A percentile compares a stretch with the other conserved stretches of the same genome.
Evolutionary conservation across 2,113 vertebrate species (phyloP).

Genomic region (Pampusana beccarii): DNA sequence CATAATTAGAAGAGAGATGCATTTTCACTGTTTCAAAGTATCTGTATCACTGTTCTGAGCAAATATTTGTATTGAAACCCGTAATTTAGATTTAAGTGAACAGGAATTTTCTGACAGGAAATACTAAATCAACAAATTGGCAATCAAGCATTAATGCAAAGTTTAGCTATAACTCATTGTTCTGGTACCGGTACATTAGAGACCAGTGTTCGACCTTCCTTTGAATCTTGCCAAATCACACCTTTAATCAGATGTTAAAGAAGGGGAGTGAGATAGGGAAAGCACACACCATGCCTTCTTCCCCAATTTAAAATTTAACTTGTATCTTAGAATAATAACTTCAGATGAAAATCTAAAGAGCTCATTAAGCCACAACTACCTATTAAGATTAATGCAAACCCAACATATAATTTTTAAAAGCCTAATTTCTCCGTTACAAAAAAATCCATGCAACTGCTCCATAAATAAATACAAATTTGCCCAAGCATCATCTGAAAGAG

Average conservation of each 20-base stretch:
- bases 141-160: not conserved
- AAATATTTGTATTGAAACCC: not conserved
- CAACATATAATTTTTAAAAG: not conserved
- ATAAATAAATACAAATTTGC: slow-evolving; percentile 31
- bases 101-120: not conserved
- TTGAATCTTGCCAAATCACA: not conserved
- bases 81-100: not conserved
- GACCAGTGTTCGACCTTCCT: not conserved
- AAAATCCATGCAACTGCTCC: not conserved
- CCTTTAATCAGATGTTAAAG: not conserved
- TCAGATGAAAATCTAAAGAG: not conserved
- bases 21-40: slow-evolving; percentile 13
- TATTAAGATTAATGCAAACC: slow-evolving; percentile 28
- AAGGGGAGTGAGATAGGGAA: not conserved
- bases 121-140: not conserved
- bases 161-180: not conserved
- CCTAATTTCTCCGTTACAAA: not conserved
- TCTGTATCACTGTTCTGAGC: not conserved
- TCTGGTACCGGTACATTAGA: not conserved
- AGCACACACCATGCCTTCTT: not conserved
- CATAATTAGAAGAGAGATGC: not conserved
- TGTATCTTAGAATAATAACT: slow-evolving; percentile 28
- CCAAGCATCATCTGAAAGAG: not conserved
- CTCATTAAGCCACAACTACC: not conserved
- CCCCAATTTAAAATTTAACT: slow-evolving; percentile 23